phyloP scores from a whole-genome alignment of 2,888 invertebrate genomes.

The Sphecodes monilicornis region DNA sequence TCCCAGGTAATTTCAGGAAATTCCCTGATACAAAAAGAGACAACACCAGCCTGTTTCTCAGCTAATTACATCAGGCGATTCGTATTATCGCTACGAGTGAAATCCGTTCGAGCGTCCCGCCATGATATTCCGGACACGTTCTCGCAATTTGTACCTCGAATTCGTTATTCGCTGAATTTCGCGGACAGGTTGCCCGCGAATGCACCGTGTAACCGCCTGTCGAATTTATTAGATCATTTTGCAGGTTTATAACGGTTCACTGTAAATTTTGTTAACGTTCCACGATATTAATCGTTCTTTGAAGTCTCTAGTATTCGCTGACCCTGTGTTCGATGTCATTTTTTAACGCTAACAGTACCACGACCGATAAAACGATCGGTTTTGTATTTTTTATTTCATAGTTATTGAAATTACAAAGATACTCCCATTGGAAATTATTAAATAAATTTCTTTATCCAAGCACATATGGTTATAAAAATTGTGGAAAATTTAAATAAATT shows the following conservation, averaged over 20 bases:
- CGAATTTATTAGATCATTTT: background rate
- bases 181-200: constrained; percentile 1
- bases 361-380: no score
- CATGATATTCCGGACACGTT: constrained; percentile 28
- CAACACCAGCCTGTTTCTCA: constrained; percentile 8
- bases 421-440: no score
- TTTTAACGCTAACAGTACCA: no score
- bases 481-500: no score
- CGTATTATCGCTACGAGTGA: constrained; percentile 30
- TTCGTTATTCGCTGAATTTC: constrained; percentile 31
- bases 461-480: no score
- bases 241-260: background rate
- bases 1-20: constrained; percentile 1
- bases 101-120: constrained; percentile 19
- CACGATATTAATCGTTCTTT: background rate
- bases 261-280: background rate
- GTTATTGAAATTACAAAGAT: no score
- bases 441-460: no score
- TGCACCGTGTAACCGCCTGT: background rate
- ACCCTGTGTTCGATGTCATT: no score
- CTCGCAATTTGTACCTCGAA: constrained; percentile 30
- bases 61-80: constrained; percentile 38
- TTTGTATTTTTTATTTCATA: no score
- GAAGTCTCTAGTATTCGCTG: no score
- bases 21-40: background rate